Evolutionary conservation across 2,797 vertebrate species (phyloP).

Genomic region (Remorina albescens): DNA sequence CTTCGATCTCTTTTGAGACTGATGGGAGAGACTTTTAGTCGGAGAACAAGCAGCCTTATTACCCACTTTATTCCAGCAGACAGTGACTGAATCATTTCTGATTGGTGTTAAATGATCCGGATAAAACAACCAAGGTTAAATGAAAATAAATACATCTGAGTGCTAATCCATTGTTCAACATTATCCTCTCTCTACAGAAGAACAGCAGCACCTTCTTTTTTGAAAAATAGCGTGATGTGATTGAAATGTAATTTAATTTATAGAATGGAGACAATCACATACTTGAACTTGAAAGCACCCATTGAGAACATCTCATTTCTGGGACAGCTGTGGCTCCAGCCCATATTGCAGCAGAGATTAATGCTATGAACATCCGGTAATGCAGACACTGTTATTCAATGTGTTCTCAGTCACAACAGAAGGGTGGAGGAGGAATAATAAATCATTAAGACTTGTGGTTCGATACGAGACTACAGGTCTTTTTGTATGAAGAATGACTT

Average conservation of each 20-base stretch:
- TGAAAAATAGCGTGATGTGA: slow-evolving; percentile 32
- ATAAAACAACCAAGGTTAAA: slow-evolving; percentile 15
- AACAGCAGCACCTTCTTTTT: neutral
- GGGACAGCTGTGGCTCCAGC: slow-evolving; percentile 49
- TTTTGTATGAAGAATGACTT: slow-evolving; percentile 51
- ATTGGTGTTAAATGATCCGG: slow-evolving; percentile 18
- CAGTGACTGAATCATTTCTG: slow-evolving; percentile 4
- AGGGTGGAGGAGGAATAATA: slow-evolving; percentile 55
- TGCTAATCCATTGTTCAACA: slow-evolving; percentile 15
- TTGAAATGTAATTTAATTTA: slow-evolving; percentile 50
- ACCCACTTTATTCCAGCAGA: neutral
- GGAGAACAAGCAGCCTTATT: neutral
- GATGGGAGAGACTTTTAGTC: no score
- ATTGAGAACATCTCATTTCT: slow-evolving; percentile 39
- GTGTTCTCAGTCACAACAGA: slow-evolving; percentile 59
- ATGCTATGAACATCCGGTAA: slow-evolving; percentile 55
- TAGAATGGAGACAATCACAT: slow-evolving; percentile 46
- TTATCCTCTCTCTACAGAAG: slow-evolving; percentile 5
- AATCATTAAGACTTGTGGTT: slow-evolving; percentile 59
- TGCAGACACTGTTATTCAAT: slow-evolving; percentile 49
- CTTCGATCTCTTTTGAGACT: slow-evolving; percentile 23
- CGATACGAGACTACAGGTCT: slow-evolving; percentile 52
- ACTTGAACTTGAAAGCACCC: slow-evolving; percentile 45
- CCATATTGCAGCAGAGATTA: slow-evolving; percentile 47
- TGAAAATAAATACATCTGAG: slow-evolving; percentile 21